Percentiles rank a stretch among this genome's conserved stretches.
Conservation (phyloP, 2,888 invertebrate genomes). For the Artemia sinica region DNA sequence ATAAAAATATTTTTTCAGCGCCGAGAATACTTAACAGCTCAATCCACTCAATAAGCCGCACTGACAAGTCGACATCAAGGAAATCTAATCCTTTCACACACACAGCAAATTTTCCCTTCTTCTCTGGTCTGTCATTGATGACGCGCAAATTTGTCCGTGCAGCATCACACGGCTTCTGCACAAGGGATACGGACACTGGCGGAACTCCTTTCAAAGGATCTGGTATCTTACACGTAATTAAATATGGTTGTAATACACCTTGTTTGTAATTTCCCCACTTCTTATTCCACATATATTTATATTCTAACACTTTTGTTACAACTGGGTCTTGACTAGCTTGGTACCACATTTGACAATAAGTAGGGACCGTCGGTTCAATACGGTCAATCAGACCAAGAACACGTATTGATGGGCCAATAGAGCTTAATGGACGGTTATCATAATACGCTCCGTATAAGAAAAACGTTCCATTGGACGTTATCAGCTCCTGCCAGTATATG, state of each 20-base stretch:
- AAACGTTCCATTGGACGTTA: conserved; percentile 66
- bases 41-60: conserved; percentile 81
- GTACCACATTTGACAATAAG: conserved; percentile 77
- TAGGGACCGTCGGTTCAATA: conserved; percentile 61
- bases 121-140: conserved; percentile 55
- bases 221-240: conserved; percentile 73
- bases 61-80: conserved; percentile 72
- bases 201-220: conserved; percentile 35
- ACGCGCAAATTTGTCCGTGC: conserved; percentile 68
- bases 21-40: conserved; percentile 68
- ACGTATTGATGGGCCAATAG: conserved; percentile 63
- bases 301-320: conserved; percentile 53
- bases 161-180: conserved; percentile 64
- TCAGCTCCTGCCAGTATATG: conserved; percentile 75
- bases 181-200: conserved; percentile 67
- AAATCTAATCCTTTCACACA: conserved; percentile 89
- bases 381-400: conserved; percentile 75
- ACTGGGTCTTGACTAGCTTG: conserved; percentile 63
- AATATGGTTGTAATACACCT: conserved; percentile 73
- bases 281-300: conserved; percentile 83
- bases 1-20: conserved; percentile 78
- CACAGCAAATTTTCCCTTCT: conserved; percentile 61
- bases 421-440: conserved; percentile 56
- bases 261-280: conserved; percentile 89
- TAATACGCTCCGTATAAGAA: conserved; percentile 77